Evolutionary conservation across 1,140 invertebrate genomes (phyloP).

Genomic region (Pseudoatta argentina): DNA sequence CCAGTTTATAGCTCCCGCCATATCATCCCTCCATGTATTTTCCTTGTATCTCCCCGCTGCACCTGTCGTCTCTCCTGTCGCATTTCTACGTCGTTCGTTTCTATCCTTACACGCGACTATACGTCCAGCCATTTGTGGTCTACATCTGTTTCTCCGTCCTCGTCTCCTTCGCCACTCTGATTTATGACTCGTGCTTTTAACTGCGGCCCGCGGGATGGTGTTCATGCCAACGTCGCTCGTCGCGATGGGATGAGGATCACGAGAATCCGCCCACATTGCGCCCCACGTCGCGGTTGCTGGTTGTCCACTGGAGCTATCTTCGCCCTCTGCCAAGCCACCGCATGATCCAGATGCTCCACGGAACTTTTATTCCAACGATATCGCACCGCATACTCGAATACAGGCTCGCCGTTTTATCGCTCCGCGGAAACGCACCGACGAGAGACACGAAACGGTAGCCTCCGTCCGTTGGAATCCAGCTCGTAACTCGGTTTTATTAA

Average conservation of each 20-base stretch:
- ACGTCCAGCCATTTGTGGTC: conserved; percentile 74
- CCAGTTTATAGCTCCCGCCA: conserved; percentile 69
- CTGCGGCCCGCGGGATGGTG: conserved; percentile 64
- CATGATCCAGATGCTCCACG: conserved; percentile 31
- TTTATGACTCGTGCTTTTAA: conserved; percentile 78
- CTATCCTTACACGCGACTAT: conserved; percentile 55
- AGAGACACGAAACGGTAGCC: conserved; percentile 13
- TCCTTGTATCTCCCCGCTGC: conserved; percentile 33
- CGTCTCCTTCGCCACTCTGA: conserved; percentile 74
- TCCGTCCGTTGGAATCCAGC: conserved; percentile 15
- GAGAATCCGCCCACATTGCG: background rate
- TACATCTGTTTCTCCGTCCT: conserved; percentile 76
- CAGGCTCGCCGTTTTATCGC: conserved; percentile 54
- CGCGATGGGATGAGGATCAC: conserved; percentile 18
- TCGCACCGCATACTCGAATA: conserved; percentile 10
- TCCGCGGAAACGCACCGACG: conserved; percentile 13
- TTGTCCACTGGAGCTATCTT: conserved; percentile 56
- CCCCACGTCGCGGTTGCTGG: conserved; percentile 11
- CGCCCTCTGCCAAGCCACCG: background rate
- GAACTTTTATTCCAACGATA: conserved; percentile 72
- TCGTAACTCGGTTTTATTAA: conserved; percentile 63
- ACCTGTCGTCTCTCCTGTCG: conserved; percentile 2
- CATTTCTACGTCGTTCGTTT: conserved; percentile 39
- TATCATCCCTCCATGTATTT: conserved; percentile 64
- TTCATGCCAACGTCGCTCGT: conserved; percentile 42